phyloP scores from a whole-genome alignment of 2,113 vertebrate genomes.

The Rhinichthys klamathensis region DNA sequence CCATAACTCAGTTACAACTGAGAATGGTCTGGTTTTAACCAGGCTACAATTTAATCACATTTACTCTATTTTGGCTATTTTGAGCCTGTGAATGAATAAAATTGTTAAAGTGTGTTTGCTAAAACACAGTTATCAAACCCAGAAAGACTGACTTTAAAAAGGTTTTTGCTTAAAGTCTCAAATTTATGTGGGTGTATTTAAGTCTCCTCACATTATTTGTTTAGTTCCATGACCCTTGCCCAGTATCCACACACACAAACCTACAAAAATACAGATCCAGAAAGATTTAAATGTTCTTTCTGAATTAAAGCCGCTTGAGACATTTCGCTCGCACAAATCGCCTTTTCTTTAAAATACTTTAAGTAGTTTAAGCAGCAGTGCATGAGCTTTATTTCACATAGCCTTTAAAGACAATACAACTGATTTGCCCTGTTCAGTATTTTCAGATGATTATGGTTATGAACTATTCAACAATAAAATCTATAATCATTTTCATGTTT shows the following conservation, averaged over 20 bases:
- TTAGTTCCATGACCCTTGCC: slow-evolving; percentile 2
- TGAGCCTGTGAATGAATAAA: neutral
- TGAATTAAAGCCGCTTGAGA: slow-evolving; percentile 1
- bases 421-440: neutral
- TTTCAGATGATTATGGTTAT: neutral
- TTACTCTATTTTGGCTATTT: neutral
- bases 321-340: neutral
- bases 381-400: neutral
- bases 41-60: neutral
- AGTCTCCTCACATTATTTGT: neutral
- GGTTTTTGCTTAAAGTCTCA: neutral
- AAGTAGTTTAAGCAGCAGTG: slow-evolving; percentile 9
- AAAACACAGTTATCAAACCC: neutral
- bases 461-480: neutral
- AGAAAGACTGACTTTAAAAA: neutral
- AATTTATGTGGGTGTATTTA: neutral
- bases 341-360: slow-evolving; percentile 30
- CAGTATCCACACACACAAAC: slow-evolving; percentile 22
- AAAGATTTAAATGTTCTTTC: slow-evolving; percentile 6
- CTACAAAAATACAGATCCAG: neutral
- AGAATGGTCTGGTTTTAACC: no score
- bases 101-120: neutral
- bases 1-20: no score
- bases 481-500: neutral
- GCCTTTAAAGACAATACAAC: neutral